These are phyloP conservation scores for Hydrotaea diabolus DNA, from an alignment of 2,888 invertebrate species.

Conservation along the genomic window DNA sequence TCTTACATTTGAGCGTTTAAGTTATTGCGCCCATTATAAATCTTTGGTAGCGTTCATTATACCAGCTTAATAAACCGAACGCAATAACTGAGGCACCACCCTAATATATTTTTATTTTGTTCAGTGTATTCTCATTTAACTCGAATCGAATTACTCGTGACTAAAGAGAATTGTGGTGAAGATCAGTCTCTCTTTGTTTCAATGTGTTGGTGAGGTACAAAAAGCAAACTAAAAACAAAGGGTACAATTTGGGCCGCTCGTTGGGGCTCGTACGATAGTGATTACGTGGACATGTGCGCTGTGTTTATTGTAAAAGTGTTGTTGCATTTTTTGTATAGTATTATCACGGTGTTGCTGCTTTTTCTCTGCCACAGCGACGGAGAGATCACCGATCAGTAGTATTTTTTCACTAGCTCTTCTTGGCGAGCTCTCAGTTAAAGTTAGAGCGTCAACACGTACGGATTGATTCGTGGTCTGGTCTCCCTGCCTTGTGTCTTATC, in stretches of 20 bases:
- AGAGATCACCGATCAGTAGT: slow-evolving; percentile 31
- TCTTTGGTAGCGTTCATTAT: too few species aligned
- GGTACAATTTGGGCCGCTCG: slow-evolving; percentile 35
- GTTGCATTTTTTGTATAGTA: slow-evolving; percentile 3
- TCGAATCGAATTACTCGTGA: too few species aligned
- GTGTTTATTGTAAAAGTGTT: slow-evolving; percentile 5
- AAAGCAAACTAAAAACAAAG: slow-evolving; percentile 6
- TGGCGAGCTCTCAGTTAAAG: slow-evolving; percentile 51
- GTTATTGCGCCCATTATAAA: too few species aligned
- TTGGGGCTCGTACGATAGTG: slow-evolving; percentile 16
- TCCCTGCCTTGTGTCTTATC: slow-evolving; percentile 25
- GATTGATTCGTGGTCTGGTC: slow-evolving; percentile 21
- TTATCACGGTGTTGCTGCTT: slow-evolving; percentile 21
- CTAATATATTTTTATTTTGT: too few species aligned
- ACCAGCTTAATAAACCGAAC: too few species aligned
- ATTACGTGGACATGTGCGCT: slow-evolving; percentile 57
- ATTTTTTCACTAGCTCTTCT: slow-evolving; percentile 46
- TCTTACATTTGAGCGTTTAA: too few species aligned
- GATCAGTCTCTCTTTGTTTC: background rate
- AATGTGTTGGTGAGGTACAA: background rate
- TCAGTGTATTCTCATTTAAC: too few species aligned
- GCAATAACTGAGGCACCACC: too few species aligned
- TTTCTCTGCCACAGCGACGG: slow-evolving; percentile 10
- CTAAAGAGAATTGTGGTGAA: too few species aligned
- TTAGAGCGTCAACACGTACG: slow-evolving; percentile 46